Base-by-base conservation (phyloP, 2,113 vertebrate species). In the Siphamia tubifer region DNA sequence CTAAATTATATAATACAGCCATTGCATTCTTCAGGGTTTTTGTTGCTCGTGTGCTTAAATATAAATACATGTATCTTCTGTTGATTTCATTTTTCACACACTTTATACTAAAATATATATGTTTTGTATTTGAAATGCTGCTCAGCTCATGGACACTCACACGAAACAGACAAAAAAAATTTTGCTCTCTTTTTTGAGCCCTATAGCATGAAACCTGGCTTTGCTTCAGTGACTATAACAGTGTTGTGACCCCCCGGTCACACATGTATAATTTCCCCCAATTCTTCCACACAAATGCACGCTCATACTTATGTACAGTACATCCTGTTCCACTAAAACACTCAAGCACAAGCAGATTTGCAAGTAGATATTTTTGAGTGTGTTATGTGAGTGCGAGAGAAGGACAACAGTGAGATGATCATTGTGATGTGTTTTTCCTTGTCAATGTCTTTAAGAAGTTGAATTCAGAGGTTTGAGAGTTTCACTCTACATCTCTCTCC, bases 321-420 rank as follows among this genome's bases (percentile, higher is more conserved):
- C 42, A 24, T 44, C 17, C 52, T 17, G 36, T 27, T 57, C 35
- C 47, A 20, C 53, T 52, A 19, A 72, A 67, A 65, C 8, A 55
- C 31, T 47, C 4, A 16, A 40, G 21, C 45, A 34, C 1, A 11
- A 49, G 51, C 24, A 38, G 58, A 60, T 54, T 32, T 24, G 40
- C 23, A 9, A 31, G 24, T 34, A 69, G 34, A 47, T 76, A 68
- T 64, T 72, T 68, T 72, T 68, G 52, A 55, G 23, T 32, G 36
- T 72, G 42, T 72, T 62, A 70, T 38, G 43, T 71, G 48, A 61
- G 57, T 25, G 23, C 49, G 61, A 38, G 55, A 66, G 45, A 66
- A 45, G 43, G 28, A 44, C 57, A 65, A 63, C 53, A 62, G 39
- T 66, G 32, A 39, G 40, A 63, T 44, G 56, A 74, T 62, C 52